These are phyloP conservation scores for Morone saxatilis DNA, from an alignment of 2,113 vertebrate species.

Conservation along the genomic window DNA sequence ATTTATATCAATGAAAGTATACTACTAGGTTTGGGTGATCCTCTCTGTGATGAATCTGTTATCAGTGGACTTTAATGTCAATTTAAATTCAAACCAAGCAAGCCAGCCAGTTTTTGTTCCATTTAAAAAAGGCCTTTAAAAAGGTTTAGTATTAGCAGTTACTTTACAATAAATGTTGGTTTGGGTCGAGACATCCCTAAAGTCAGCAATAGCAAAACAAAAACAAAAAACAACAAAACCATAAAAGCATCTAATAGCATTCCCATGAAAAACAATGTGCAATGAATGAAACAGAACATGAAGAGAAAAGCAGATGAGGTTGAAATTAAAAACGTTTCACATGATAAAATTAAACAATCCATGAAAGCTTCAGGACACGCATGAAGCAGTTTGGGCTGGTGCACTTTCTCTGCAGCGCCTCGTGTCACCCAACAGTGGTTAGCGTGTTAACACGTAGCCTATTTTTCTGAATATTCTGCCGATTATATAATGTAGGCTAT, in stretches of 20 bases:
- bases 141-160: background rate
- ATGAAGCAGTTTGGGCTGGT: background rate
- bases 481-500: background rate
- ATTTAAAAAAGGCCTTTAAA: background rate
- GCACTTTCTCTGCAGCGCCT: background rate
- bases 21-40: background rate
- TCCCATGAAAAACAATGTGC: constrained; percentile 23
- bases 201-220: background rate
- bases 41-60: background rate
- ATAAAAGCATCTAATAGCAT: constrained; percentile 37
- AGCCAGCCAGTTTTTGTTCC: too few species aligned
- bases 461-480: background rate
- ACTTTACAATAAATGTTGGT: background rate
- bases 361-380: background rate
- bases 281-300: constrained; percentile 33
- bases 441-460: background rate
- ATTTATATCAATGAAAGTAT: background rate
- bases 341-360: constrained; percentile 1
- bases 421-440: background rate
- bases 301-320: constrained; percentile 44
- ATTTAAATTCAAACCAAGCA: background rate
- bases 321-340: constrained; percentile 24
- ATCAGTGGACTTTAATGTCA: background rate
- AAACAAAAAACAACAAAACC: constrained; percentile 11
- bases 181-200: constrained; percentile 1